Conservation (phyloP, 2,113 vertebrate species). For the Pica pica region DNA sequence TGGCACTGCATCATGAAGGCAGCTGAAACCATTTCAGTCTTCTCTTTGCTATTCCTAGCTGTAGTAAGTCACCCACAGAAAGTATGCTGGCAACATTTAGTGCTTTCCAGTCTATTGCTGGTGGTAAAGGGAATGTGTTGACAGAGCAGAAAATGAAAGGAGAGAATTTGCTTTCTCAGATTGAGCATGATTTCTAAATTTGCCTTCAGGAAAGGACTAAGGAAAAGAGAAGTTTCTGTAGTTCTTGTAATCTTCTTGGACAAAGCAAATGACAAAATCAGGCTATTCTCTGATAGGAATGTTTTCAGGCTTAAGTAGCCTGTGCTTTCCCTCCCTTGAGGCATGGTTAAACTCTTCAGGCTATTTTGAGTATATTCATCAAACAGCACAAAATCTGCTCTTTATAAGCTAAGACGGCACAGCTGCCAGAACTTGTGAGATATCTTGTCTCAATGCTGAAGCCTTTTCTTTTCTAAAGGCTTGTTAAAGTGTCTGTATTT, state of each 20-base stretch:
- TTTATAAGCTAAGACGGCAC: neutral
- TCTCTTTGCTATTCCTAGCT: neutral
- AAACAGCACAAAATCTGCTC: neutral
- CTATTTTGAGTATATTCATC: neutral
- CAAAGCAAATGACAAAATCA: neutral
- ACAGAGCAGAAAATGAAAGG: neutral
- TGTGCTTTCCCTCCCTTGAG: neutral
- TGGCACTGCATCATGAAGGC: neutral
- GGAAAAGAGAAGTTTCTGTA: neutral
- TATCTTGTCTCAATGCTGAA: neutral
- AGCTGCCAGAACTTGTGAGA: neutral
- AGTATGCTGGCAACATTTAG: neutral
- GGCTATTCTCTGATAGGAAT: neutral
- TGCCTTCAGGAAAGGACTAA: neutral
- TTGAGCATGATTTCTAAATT: neutral
- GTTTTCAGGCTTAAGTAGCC: neutral
- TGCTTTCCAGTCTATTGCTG: neutral
- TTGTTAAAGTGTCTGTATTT: conserved; percentile 40
- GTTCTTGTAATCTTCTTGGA: neutral
- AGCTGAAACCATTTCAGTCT: neutral
- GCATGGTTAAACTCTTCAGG: neutral
- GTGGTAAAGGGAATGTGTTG: neutral
- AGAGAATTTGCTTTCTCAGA: neutral
- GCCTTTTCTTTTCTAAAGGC: neutral
- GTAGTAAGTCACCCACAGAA: neutral